Conservation (phyloP, 2,888 invertebrate genomes). For the Meghimatium bilineatum region DNA sequence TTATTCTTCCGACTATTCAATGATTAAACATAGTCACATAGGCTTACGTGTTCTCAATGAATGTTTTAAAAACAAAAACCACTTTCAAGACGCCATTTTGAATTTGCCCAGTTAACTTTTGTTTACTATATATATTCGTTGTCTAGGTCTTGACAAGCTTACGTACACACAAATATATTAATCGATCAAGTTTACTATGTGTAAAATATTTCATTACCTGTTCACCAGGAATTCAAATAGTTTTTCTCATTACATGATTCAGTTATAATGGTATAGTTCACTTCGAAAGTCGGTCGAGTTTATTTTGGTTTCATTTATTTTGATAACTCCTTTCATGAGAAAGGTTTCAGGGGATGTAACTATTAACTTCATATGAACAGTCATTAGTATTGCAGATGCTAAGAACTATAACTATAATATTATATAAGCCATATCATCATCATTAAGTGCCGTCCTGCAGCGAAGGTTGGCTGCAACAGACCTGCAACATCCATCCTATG, state of each 20-base stretch:
- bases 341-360: conserved; percentile 13
- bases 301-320: conserved; percentile 40
- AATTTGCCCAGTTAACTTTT: conserved; percentile 40
- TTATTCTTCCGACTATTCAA: background rate
- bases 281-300: conserved; percentile 40
- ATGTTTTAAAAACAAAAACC: background rate
- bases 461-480: too few relatives aligned
- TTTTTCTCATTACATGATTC: background rate
- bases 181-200: background rate
- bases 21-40: background rate
- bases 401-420: too few relatives aligned
- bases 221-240: conserved; percentile 5
- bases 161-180: conserved; percentile 1
- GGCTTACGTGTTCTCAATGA: background rate
- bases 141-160: background rate
- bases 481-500: too few relatives aligned
- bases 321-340: conserved; percentile 9
- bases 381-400: too few relatives aligned
- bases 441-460: too few relatives aligned
- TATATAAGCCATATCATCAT: too few relatives aligned
- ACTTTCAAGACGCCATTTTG: conserved; percentile 42
- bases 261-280: too few relatives aligned
- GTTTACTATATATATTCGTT: conserved; percentile 37
- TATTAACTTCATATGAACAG: background rate
- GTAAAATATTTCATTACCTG: conserved; percentile 2